phyloP scores from a whole-genome alignment of 2,797 vertebrate genomes.

The Etheostoma perlongum region DNA sequence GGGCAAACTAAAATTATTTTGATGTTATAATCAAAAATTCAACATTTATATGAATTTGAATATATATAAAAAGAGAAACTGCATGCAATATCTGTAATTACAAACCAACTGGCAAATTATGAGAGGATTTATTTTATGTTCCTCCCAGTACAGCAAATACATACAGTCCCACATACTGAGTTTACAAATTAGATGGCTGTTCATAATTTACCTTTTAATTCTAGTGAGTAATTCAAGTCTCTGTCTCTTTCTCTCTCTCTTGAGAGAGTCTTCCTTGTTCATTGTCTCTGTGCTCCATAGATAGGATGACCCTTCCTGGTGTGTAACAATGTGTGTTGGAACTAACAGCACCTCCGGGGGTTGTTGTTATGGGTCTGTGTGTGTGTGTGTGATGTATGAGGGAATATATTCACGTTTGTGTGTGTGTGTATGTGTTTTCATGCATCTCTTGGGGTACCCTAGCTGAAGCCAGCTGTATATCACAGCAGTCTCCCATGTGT shows the following conservation, averaged over 20 bases:
- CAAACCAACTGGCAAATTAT: neutral
- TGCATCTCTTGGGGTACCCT: slow-evolving; percentile 77
- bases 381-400: slow-evolving; percentile 56
- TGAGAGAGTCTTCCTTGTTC: slow-evolving; percentile 29
- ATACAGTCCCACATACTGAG: neutral
- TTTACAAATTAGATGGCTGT: slow-evolving; percentile 19
- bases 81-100: neutral
- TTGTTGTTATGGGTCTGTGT: slow-evolving; percentile 54
- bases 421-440: slow-evolving; percentile 60
- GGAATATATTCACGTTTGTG: slow-evolving; percentile 54
- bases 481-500: slow-evolving; percentile 77
- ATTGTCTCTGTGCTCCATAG: slow-evolving; percentile 48
- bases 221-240: slow-evolving; percentile 18
- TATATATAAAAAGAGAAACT: neutral
- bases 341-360: slow-evolving; percentile 70
- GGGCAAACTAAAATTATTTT: slow-evolving; percentile 6
- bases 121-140: neutral
- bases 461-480: slow-evolving; percentile 80
- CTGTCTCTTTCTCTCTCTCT: neutral
- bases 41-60: neutral
- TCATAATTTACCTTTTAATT: slow-evolving; percentile 29
- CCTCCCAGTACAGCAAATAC: neutral
- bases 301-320: slow-evolving; percentile 61
- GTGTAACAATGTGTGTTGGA: slow-evolving; percentile 68
- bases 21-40: neutral